Evolutionary conservation across 2,888 invertebrate species (phyloP).

Genomic region (Ichneumon xanthorius): DNA sequence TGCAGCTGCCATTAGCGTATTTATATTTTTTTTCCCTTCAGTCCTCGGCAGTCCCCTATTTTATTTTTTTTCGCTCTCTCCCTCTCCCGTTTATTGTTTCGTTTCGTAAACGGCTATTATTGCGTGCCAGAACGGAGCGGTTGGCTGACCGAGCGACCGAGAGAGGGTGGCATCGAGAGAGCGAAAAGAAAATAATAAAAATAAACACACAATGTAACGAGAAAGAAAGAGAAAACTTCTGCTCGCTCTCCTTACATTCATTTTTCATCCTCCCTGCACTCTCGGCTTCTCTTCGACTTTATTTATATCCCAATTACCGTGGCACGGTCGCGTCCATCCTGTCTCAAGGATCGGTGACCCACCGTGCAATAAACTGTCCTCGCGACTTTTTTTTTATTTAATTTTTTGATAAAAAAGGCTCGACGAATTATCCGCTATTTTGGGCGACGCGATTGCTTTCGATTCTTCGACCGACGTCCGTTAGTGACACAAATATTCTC

Average conservation of each 20-base stretch:
- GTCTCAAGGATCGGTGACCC: constrained; percentile 53
- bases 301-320: constrained; percentile 66
- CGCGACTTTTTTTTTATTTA: not conserved
- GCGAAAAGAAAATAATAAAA: constrained; percentile 28
- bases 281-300: constrained; percentile 55
- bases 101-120: constrained; percentile 77
- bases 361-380: constrained; percentile 19
- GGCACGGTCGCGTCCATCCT: constrained; percentile 59
- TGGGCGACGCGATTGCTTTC: not conserved
- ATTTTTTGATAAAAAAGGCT: not conserved
- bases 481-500: not conserved
- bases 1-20: constrained; percentile 73
- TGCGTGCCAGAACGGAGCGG: constrained; percentile 62
- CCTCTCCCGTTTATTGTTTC: constrained; percentile 75
- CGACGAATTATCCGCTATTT: constrained; percentile 8
- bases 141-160: constrained; percentile 52
- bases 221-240: not conserved
- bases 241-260: constrained; percentile 46
- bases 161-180: constrained; percentile 18
- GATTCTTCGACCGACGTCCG: not conserved
- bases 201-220: not conserved
- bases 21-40: constrained; percentile 35
- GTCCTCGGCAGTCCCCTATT: not conserved
- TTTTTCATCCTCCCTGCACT: constrained; percentile 42
- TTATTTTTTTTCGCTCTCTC: constrained; percentile 28